Evolutionary conservation across 2,113 vertebrate genomes (phyloP).

Genomic region (Anarrhichthys ocellatus): DNA sequence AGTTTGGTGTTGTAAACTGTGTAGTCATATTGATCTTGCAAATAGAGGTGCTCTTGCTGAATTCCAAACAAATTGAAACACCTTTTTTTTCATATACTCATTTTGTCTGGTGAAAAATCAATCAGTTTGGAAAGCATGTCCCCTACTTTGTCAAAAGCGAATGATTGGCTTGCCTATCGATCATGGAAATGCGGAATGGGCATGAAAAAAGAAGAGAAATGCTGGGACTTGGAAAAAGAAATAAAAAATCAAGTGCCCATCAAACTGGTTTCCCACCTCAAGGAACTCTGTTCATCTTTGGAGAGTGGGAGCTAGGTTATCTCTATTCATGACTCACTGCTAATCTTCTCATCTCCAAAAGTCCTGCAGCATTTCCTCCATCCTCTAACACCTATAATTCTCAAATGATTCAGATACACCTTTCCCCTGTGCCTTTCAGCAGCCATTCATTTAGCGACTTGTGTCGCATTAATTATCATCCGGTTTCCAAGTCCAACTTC

Average conservation of each 20-base stretch:
- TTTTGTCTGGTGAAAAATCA: conserved; percentile 56
- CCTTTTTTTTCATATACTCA: conserved; percentile 31
- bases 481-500: conserved; percentile 39
- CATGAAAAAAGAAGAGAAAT: conserved; percentile 10
- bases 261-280: conserved; percentile 22
- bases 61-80: conserved; percentile 50
- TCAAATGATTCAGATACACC: conserved; percentile 7
- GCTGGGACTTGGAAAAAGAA: conserved; percentile 30
- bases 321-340: conserved; percentile 36
- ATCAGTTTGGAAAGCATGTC: conserved; percentile 49
- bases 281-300: conserved; percentile 17
- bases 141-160: conserved; percentile 32
- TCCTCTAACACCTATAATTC: conserved; percentile 11
- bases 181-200: conserved; percentile 19
- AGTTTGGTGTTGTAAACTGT: conserved; percentile 44
- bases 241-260: conserved; percentile 48
- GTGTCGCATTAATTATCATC: conserved; percentile 54
- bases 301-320: conserved; percentile 20
- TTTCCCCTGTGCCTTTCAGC: conserved; percentile 24
- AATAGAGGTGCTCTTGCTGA: conserved; percentile 41
- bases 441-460: conserved; percentile 31
- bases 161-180: conserved; percentile 49
- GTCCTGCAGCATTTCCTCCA: not conserved
- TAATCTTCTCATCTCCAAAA: conserved; percentile 16
- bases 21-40: conserved; percentile 59